These are phyloP conservation scores for Trichoplusia ni DNA, from an alignment of 1,140 invertebrate genomes.

Conservation along the genomic window DNA sequence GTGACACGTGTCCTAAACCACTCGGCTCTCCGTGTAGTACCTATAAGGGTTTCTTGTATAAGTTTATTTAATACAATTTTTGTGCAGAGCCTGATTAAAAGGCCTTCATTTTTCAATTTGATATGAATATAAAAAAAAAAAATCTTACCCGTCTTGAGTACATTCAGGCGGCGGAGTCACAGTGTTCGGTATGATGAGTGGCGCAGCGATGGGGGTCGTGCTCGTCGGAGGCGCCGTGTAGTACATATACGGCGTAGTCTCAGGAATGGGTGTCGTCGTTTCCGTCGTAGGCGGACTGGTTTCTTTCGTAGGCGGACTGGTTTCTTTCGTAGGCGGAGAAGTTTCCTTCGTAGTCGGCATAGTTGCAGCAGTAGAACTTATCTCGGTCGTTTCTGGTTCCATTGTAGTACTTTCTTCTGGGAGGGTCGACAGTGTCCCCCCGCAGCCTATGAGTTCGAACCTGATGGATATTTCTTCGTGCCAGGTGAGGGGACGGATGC, in stretches of 20 bases:
- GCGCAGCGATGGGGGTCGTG: slow-evolving; percentile 35
- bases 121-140: neutral
- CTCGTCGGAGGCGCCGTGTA: slow-evolving; percentile 24
- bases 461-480: slow-evolving; percentile 87
- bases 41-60: no score
- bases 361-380: neutral
- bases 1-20: no score
- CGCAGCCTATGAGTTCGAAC: slow-evolving; percentile 89
- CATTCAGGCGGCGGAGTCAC: slow-evolving; percentile 70
- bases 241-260: slow-evolving; percentile 18
- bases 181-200: slow-evolving; percentile 54
- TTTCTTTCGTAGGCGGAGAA: neutral
- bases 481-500: slow-evolving; percentile 89
- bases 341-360: neutral
- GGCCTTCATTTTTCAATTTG: neutral
- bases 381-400: no score
- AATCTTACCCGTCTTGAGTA: slow-evolving; percentile 56
- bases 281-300: slow-evolving; percentile 26
- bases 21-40: no score
- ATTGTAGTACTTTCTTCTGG: no score
- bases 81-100: no score
- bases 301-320: slow-evolving; percentile 21
- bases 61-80: no score
- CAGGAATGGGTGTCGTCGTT: neutral
- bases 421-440: slow-evolving; percentile 33